Conservation (phyloP, 2,797 vertebrate genomes). For the Leptoclinus maculatus region DNA sequence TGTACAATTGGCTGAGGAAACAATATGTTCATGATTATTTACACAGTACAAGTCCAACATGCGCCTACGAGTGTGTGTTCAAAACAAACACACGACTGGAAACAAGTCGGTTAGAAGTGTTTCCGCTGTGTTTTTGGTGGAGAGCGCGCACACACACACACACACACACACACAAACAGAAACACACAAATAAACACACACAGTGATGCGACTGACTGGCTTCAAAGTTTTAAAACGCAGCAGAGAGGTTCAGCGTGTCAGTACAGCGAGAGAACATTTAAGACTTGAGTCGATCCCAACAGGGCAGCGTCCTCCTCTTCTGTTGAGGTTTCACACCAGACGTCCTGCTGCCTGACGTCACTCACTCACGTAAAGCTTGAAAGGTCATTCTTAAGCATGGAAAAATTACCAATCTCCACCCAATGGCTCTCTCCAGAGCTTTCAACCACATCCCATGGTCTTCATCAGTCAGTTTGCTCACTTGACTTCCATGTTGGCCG, state of each 20-base stretch:
- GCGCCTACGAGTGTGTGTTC: conserved; percentile 18
- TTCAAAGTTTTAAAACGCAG: conserved; percentile 41
- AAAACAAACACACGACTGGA: neutral
- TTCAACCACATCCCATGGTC: neutral
- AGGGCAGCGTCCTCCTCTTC: conserved; percentile 11
- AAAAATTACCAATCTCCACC: too few relatives aligned
- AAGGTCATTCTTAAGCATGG: neutral
- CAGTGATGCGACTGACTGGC: conserved; percentile 56
- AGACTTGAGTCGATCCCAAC: conserved; percentile 51
- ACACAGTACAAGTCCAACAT: conserved; percentile 74
- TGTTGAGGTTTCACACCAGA: conserved; percentile 13
- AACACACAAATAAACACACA: conserved; percentile 27
- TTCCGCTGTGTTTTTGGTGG: conserved; percentile 36
- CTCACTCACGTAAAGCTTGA: neutral
- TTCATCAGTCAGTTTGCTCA: neutral
- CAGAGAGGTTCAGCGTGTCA: conserved; percentile 42
- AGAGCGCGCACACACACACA: neutral
- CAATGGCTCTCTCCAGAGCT: neutral
- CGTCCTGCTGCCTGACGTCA: neutral
- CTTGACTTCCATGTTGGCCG: neutral
- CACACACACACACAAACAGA: neutral
- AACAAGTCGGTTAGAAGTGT: conserved; percentile 19
- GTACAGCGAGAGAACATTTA: conserved; percentile 48
- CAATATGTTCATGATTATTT: conserved; percentile 72
- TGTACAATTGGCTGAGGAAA: conserved; percentile 81